Evolutionary conservation across 2,888 invertebrate genomes (phyloP).

Genomic region (Drosophila kambysellisi): DNA sequence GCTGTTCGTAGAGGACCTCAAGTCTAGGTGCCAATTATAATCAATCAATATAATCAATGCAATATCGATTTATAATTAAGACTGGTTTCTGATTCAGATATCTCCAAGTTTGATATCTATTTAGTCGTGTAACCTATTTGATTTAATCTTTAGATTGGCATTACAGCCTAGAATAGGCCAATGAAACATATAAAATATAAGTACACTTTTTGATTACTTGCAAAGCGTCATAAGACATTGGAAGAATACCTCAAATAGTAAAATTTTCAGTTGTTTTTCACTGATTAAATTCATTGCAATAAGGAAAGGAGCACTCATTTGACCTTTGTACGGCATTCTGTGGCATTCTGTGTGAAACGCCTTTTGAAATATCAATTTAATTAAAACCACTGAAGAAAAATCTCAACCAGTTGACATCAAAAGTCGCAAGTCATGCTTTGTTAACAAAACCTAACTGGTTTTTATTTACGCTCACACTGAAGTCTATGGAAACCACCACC

Average conservation of each 20-base stretch:
- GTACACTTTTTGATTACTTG: not conserved
- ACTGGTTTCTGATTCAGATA: not conserved
- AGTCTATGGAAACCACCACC: not conserved
- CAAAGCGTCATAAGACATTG: not conserved
- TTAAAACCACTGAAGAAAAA: constrained; percentile 8
- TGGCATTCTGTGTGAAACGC: constrained; percentile 4
- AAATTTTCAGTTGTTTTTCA: too few relatives aligned
- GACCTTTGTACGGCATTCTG: not conserved
- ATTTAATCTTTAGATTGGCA: not conserved
- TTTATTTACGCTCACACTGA: constrained; percentile 22
- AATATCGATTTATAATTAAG: not conserved
- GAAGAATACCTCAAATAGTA: not conserved
- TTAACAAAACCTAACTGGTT: constrained; percentile 58
- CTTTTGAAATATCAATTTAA: constrained; percentile 11
- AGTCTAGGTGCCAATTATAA: not conserved
- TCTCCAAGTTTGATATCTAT: not conserved
- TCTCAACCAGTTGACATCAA: constrained; percentile 46
- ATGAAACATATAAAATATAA: constrained; percentile 5
- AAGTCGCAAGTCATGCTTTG: constrained; percentile 59
- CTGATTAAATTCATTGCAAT: not conserved
- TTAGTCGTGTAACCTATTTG: not conserved
- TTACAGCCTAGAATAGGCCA: constrained; percentile 16
- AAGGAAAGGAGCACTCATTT: not conserved
- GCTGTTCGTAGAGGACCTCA: not conserved
- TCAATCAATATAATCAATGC: not conserved